Conservation (phyloP, 2,888 invertebrate species). For the Heteromurus nitidus region DNA sequence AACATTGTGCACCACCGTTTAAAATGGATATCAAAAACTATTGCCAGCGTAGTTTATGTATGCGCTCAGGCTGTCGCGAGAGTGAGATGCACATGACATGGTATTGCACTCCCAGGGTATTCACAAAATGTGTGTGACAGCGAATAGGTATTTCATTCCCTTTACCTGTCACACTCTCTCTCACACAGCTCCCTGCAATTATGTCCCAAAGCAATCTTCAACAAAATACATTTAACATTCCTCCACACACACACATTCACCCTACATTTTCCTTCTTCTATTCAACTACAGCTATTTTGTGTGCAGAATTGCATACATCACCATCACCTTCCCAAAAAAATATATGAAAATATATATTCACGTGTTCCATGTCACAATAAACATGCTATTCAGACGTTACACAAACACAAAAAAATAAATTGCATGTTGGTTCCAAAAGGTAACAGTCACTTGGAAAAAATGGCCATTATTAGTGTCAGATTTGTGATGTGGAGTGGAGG, state of each 20-base stretch:
- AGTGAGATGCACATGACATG: too few relatives aligned
- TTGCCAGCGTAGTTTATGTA: too few relatives aligned
- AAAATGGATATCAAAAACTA: too few relatives aligned
- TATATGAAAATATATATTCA: not conserved
- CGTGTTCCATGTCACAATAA: too few relatives aligned
- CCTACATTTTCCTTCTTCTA: not conserved
- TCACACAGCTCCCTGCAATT: conserved; percentile 47
- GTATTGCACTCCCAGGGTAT: conserved; percentile 49
- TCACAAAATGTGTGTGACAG: conserved; percentile 50
- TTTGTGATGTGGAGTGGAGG: too few relatives aligned
- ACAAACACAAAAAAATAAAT: not conserved
- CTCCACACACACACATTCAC: not conserved
- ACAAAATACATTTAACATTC: conserved; percentile 13
- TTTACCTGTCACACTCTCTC: conserved; percentile 40
- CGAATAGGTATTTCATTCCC: conserved; percentile 49
- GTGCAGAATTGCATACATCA: too few relatives aligned
- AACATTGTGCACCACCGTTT: too few relatives aligned
- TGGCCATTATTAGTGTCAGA: conserved; percentile 4
- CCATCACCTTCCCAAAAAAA: conserved; percentile 1
- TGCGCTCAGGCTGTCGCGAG: too few relatives aligned
- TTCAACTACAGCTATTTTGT: too few relatives aligned
- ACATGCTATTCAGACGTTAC: too few relatives aligned
- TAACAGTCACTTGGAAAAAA: not conserved
- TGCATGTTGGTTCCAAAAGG: not conserved
- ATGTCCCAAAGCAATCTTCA: conserved; percentile 59